These are phyloP conservation scores for Erithacus rubecula DNA, from an alignment of 2,797 vertebrate species.

Conservation along the genomic window DNA sequence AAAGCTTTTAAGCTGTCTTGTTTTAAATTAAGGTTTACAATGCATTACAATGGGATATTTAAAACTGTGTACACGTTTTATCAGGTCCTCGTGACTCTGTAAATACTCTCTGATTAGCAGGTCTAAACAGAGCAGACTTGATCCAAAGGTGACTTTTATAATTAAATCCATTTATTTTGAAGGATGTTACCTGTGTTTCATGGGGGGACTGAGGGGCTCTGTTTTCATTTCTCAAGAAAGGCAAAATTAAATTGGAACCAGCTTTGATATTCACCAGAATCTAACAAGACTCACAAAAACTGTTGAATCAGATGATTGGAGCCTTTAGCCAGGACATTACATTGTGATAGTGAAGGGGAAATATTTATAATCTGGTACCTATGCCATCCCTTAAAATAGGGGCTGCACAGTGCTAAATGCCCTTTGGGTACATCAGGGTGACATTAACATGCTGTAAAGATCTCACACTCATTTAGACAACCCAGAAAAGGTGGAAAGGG, in stretches of 20 bases:
- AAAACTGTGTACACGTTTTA: conserved; percentile 73
- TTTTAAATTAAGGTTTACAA: conserved; percentile 74
- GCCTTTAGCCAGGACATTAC: background rate
- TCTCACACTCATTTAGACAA: background rate
- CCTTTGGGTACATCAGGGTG: background rate
- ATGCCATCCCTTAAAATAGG: background rate
- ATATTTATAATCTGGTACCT: background rate
- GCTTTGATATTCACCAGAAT: background rate
- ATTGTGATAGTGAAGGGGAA: background rate
- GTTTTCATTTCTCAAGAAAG: background rate
- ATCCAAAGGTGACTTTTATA: background rate
- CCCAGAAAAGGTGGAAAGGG: background rate
- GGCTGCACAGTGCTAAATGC: background rate
- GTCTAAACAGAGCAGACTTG: conserved; percentile 26
- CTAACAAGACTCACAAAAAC: background rate
- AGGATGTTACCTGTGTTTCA: background rate
- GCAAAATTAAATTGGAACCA: background rate
- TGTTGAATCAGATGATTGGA: background rate
- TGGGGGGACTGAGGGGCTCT: background rate
- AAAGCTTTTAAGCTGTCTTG: conserved; percentile 76
- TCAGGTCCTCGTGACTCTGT: conserved; percentile 68
- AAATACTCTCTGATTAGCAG: conserved; percentile 68
- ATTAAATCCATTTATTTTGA: conserved; percentile 15
- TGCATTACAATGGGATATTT: conserved; percentile 75
- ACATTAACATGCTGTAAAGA: background rate